Percentiles rank a stretch among this genome's conserved stretches.
phyloP scores from a whole-genome alignment of 2,888 invertebrate species.

The Deilephila elpenor region DNA sequence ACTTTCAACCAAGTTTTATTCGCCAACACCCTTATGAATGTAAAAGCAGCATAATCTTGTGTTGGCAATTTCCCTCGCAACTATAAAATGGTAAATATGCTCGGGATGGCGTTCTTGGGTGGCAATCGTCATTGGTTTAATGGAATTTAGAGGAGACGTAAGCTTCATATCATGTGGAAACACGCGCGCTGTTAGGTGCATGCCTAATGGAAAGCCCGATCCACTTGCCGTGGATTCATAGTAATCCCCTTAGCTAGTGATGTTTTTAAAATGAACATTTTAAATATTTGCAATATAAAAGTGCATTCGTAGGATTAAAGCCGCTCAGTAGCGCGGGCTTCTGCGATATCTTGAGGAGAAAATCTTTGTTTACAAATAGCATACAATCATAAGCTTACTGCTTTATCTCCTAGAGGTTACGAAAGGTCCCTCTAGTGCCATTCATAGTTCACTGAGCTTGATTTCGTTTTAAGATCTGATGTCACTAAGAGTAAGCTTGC shows the following conservation, averaged over 20 bases:
- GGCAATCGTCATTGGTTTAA: constrained; percentile 24
- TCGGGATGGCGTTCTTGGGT: constrained; percentile 1
- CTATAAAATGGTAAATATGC: background rate
- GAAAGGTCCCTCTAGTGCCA: too few species aligned
- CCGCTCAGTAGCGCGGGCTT: background rate
- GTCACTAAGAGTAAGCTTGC: too few species aligned
- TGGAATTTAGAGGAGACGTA: constrained; percentile 40
- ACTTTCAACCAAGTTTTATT: background rate
- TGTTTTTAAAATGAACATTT: constrained; percentile 20
- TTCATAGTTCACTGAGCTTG: too few species aligned
- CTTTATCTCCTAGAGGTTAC: too few species aligned
- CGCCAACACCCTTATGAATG: background rate
- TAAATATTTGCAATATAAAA: constrained; percentile 12
- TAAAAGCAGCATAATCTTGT: background rate
- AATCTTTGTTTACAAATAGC: too few species aligned
- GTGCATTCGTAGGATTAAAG: background rate
- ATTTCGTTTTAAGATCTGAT: too few species aligned
- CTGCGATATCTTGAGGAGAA: too few species aligned
- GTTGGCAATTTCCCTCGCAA: background rate
- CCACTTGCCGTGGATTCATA: constrained; percentile 39
- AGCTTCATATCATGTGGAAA: constrained; percentile 53
- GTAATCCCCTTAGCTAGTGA: constrained; percentile 19
- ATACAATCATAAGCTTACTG: too few species aligned
- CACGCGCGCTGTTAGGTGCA: constrained; percentile 47
- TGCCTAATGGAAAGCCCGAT: constrained; percentile 53